These are phyloP conservation scores for Lapara coniferarum DNA, from an alignment of 2,888 invertebrate species.

Conservation along the genomic window DNA sequence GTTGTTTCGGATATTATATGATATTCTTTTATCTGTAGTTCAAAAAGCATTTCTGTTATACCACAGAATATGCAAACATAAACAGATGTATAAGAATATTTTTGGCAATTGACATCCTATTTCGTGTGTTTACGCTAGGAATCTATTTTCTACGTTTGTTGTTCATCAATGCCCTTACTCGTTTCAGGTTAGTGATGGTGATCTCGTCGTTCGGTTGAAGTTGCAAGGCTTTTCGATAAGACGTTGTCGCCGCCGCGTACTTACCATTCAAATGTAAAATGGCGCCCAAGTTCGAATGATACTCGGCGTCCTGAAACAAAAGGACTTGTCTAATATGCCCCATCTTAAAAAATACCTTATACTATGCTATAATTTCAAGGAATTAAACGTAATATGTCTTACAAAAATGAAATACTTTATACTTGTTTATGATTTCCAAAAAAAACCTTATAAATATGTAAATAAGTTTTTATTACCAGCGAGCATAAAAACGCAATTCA, in stretches of 20 bases:
- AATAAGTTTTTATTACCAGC: conserved; percentile 3
- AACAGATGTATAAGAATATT: conserved; percentile 45
- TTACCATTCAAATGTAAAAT: conserved; percentile 97
- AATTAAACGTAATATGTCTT: neutral
- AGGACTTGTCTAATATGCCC: conserved; percentile 17
- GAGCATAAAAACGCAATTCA: conserved; percentile 1
- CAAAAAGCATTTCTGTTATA: conserved; percentile 11
- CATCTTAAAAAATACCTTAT: neutral
- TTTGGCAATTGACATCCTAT: conserved; percentile 78
- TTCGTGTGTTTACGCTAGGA: conserved; percentile 35
- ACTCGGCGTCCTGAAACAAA: conserved; percentile 89
- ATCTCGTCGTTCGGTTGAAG: conserved; percentile 95
- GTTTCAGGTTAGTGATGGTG: conserved; percentile 93
- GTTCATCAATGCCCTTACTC: conserved; percentile 70
- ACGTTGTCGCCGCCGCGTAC: conserved; percentile 92
- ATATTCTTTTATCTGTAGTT: conserved; percentile 15
- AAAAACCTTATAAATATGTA: neutral
- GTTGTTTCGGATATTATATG: conserved; percentile 14
- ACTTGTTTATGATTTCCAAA: neutral
- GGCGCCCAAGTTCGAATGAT: conserved; percentile 97
- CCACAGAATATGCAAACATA: conserved; percentile 19
- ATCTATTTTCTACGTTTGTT: conserved; percentile 65
- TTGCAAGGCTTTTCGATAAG: conserved; percentile 93
- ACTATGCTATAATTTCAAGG: neutral
- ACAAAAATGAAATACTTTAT: neutral